Base-by-base conservation (phyloP, 2,797 vertebrate genomes). In the Loris lydekkerianus region DNA sequence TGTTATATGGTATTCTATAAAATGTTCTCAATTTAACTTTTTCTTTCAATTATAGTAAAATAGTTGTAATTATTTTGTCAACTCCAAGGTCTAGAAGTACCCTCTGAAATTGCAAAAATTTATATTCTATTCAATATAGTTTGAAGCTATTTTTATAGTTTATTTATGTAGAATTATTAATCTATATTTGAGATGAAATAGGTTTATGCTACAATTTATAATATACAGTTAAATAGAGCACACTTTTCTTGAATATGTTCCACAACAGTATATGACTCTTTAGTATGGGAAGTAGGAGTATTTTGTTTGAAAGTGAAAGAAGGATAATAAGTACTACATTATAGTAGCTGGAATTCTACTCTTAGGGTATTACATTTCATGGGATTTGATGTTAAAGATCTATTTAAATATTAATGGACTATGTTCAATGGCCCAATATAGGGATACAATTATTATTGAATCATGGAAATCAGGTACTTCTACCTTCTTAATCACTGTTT, bases 121-220 rank as follows among this genome's bases (percentile, higher is more conserved):
- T 65, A 69, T 7, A 91, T 8, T 34, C 0, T 76, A 85, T 37
- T 34, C 13, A 60, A 18, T 63, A 20, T n/a, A 58, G 5, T 76
- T 77, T 49, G 3, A 7, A 13, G 40, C 67, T 43, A 43, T 78
- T 20, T 89, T 21, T 77, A 73, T 83, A 91, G 34, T 86, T 1
- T 78, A 87, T 60, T 73, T 67, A 2, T 88, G 2, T 86, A 9
- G 43, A 91, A 31, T 46, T 80, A 27, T 82, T 58, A 91, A 91
- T 72, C 6, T 13, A 37, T 2, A 34, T 93, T 89, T 77, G n/a
- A 89, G 91, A 80, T 76, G 53, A 94, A 86, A 63, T 86, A 67
- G 75, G 56, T 60, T 67, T 58, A 8, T 18, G 29, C 9, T 13
- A 49, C 61, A 76, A 37, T 70, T 43, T 77, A 61, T 76, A 92